Evolutionary conservation across 1,140 invertebrate genomes (phyloP).

Genomic region (Lepidurus arcticus): DNA sequence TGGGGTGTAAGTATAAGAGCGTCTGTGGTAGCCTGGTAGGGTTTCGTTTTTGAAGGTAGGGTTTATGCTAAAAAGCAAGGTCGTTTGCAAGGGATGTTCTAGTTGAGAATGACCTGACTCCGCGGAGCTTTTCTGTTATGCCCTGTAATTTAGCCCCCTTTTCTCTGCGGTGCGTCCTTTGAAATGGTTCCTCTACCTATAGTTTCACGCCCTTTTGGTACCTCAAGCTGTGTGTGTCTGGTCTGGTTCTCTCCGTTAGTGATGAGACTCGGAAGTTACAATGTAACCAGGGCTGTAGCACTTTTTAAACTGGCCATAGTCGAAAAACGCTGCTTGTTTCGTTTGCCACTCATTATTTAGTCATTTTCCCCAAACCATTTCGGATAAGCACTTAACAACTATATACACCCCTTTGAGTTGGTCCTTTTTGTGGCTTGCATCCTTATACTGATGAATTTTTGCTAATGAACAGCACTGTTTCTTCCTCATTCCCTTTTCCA

Average conservation of each 20-base stretch:
- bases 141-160: slow-evolving; percentile 10
- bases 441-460: too few relatives aligned
- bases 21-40: too few relatives aligned
- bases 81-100: background rate
- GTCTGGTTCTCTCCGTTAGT: background rate
- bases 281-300: background rate
- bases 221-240: slow-evolving; percentile 6
- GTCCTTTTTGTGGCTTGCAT: too few relatives aligned
- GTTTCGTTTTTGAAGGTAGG: too few relatives aligned
- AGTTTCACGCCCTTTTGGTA: slow-evolving; percentile 5
- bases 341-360: background rate
- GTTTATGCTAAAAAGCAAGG: slow-evolving; percentile 6
- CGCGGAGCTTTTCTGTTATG: background rate
- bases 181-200: background rate
- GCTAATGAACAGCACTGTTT: too few relatives aligned
- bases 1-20: background rate
- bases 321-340: background rate
- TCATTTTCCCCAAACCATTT: background rate
- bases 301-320: background rate
- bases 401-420: too few relatives aligned
- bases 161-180: slow-evolving; percentile 13
- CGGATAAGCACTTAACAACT: too few relatives aligned
- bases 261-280: slow-evolving; percentile 5
- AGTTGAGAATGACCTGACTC: background rate
- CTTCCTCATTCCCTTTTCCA: too few relatives aligned